Evolutionary conservation across 2,888 invertebrate species (phyloP), one percentile per base, ranked within the genome.

Genomic region (Ochropleura leucogaster): DNA sequence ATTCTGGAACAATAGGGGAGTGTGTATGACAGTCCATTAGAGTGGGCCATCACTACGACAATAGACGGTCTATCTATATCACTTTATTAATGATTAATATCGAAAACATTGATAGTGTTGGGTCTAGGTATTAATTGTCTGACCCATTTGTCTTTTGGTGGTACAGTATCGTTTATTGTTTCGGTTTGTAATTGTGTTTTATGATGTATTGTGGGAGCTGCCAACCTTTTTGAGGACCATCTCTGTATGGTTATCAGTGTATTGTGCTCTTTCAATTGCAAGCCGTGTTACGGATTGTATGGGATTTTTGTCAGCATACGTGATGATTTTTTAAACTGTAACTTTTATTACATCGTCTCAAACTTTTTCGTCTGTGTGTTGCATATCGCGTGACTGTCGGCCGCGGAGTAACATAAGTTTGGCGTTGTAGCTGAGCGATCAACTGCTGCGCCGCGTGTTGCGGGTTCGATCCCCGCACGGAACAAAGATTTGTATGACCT

Each of bases 1-100:
- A 92, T 92, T 87, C 91, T 89, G 91, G 92, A 94, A 95, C 95
- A 95, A 95, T 94, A 90, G 94, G 85, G 79, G 88, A 82, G 89
- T 95, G 95, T 87, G 77, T 81, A 86, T 94, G 95, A 95, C 95
- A 95, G 91, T 91, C 94, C 95, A 95, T 95, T 96, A 95, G 91
- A 88, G 80, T 70, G 80, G 87, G 80, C 88, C 89, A 90, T 92
- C 92, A 92, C 83, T 85, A 84, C 86, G 80, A 93, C 92, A 93
- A 91, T 91, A 83, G 90, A 79, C 12, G 68, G 40, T 74, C 67
- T 79, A 78, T 85, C 80, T 82, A 84, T 86, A 86, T 83, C 82
- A 82, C 70, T 83, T 83, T 77, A 85, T 82, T 82, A 86, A 88
- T 87, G 82, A 87, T 88, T 85, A 82, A 85, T 89, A 85, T 86